Percentiles rank a stretch among this genome's conserved stretches.
Evolutionary conservation across 2,888 invertebrate genomes (phyloP).

Genomic region (Acanthococcus lagerstroemiae): DNA sequence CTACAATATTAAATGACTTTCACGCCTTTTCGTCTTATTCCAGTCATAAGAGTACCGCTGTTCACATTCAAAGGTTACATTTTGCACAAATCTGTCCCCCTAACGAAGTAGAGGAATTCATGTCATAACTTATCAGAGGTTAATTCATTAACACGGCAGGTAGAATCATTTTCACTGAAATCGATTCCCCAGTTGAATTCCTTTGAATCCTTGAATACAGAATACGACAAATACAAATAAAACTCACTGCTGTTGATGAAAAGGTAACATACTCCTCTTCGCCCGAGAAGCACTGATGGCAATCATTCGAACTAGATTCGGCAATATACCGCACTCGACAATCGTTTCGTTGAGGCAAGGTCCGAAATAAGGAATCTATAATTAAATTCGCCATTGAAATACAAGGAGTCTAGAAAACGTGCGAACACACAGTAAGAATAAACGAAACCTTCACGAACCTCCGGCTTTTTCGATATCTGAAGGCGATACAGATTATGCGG

Average conservation of each 20-base stretch:
- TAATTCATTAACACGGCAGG: too few relatives aligned
- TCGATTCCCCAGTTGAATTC: not conserved
- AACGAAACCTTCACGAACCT: slow-evolving; percentile 25
- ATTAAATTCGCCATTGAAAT: slow-evolving; percentile 31
- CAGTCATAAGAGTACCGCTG: too few relatives aligned
- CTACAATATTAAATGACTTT: too few relatives aligned
- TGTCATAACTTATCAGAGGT: too few relatives aligned
- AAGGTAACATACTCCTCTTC: slow-evolving; percentile 76
- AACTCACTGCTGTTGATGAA: slow-evolving; percentile 80
- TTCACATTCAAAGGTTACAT: too few relatives aligned
- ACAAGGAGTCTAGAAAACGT: slow-evolving; percentile 13
- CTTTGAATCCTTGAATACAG: slow-evolving; percentile 1
- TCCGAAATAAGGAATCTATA: slow-evolving; percentile 80
- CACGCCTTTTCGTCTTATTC: too few relatives aligned
- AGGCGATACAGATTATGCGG: slow-evolving; percentile 75
- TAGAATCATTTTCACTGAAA: not conserved
- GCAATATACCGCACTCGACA: slow-evolving; percentile 59
- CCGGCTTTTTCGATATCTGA: slow-evolving; percentile 33
- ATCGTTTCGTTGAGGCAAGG: slow-evolving; percentile 89
- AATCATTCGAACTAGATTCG: slow-evolving; percentile 78
- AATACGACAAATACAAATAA: slow-evolving; percentile 6
- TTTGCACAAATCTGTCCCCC: too few relatives aligned
- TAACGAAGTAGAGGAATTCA: too few relatives aligned
- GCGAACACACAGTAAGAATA: slow-evolving; percentile 1
- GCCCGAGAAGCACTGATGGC: slow-evolving; percentile 86